A percentile compares a stretch with the other conserved stretches of the same genome.
These are phyloP conservation scores for Apotomis capreana DNA, from an alignment of 2,888 invertebrate species.

Conservation along the genomic window DNA sequence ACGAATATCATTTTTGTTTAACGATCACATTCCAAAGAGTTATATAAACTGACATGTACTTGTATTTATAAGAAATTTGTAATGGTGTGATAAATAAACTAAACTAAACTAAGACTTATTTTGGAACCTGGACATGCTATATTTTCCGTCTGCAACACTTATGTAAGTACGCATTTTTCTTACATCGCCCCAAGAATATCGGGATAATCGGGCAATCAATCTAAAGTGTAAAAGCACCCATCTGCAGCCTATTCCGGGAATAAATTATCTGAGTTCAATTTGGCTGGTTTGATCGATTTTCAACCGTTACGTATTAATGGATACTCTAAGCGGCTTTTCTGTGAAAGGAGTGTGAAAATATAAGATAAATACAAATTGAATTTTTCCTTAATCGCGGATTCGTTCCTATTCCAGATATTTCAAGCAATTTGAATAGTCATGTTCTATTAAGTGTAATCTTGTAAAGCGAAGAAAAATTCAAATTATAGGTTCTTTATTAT, in stretches of 20 bases:
- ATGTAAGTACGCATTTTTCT: slow-evolving; percentile 3
- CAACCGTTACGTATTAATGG: slow-evolving; percentile 30
- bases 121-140: not conserved
- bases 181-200: slow-evolving; percentile 25
- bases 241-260: slow-evolving; percentile 40
- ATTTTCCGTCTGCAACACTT: not conserved
- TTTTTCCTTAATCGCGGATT: slow-evolving; percentile 1
- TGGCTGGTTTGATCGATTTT: slow-evolving; percentile 37
- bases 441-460: no score
- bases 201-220: slow-evolving; percentile 24
- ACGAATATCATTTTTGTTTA: no score
- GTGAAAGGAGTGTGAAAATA: slow-evolving; percentile 10
- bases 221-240: slow-evolving; percentile 39
- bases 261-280: slow-evolving; percentile 41
- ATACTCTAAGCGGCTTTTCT: slow-evolving; percentile 19
- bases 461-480: no score
- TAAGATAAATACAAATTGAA: slow-evolving; percentile 9
- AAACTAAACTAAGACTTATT: no score
- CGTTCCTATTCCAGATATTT: not conserved
- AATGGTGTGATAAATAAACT: no score
- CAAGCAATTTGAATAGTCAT: not conserved
- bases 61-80: no score
- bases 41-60: no score
- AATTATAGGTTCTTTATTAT: no score
- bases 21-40: no score